Percentiles rank a stretch among this genome's conserved stretches.
phyloP scores from a whole-genome alignment of 2,113 vertebrate genomes.

The Acanthochromis polyacanthus region DNA sequence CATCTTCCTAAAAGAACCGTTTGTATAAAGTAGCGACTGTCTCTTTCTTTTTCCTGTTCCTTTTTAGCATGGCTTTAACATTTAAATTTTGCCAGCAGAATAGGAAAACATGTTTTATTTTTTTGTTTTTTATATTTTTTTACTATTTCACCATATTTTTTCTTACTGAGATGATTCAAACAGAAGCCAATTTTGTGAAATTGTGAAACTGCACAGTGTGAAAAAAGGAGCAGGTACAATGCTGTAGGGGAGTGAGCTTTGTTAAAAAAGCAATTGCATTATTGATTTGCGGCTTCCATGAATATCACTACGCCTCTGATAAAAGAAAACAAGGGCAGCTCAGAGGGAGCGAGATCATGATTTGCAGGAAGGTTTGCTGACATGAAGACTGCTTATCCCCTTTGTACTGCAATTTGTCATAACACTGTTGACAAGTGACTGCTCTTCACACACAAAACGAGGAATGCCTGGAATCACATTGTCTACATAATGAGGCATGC shows the following conservation, averaged over 20 bases:
- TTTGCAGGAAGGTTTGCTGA: conserved; percentile 54
- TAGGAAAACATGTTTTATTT: not conserved
- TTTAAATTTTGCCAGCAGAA: not conserved
- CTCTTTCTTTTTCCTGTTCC: not conserved
- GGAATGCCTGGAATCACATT: conserved; percentile 40
- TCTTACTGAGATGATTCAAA: not conserved
- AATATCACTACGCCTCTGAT: conserved; percentile 49
- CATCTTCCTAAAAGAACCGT: conserved; percentile 3
- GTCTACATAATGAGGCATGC: conserved; percentile 55
- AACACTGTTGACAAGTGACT: conserved; percentile 72
- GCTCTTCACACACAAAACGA: conserved; percentile 35
- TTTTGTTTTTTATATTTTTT: too few relatives aligned
- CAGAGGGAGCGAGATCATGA: conserved; percentile 5
- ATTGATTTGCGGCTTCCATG: conserved; percentile 56
- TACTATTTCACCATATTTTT: not conserved
- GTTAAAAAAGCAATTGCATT: conserved; percentile 49
- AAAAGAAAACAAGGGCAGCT: conserved; percentile 22
- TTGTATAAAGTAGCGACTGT: not conserved
- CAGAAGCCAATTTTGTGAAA: not conserved
- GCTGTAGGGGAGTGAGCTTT: conserved; percentile 14
- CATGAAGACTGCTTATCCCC: conserved; percentile 69
- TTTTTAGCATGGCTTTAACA: conserved; percentile 3
- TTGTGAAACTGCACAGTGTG: not conserved
- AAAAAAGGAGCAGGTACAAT: not conserved
- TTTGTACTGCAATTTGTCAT: conserved; percentile 76